Evolutionary conservation across 2,888 invertebrate genomes (phyloP).

Genomic region (Orchesellides sinensis): DNA sequence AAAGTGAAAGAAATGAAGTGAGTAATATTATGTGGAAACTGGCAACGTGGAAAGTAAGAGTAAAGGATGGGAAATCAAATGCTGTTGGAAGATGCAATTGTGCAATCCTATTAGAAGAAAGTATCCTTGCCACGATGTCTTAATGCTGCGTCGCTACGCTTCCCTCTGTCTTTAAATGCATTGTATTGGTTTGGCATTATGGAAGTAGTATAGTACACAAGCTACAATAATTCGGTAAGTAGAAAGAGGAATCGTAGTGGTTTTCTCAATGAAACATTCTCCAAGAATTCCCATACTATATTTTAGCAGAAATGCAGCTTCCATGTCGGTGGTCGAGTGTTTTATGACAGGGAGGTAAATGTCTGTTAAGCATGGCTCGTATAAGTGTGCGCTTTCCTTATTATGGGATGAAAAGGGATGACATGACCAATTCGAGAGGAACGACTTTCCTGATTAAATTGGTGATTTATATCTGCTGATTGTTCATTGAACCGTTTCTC

Average conservation of each 20-base stretch:
- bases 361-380: conserved; percentile 28
- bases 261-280: conserved; percentile 36
- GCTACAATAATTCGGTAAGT: conserved; percentile 7
- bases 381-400: conserved; percentile 19
- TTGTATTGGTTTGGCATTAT: conserved; percentile 36
- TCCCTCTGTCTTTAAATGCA: conserved; percentile 42
- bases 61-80: conserved; percentile 62
- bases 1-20: conserved; percentile 58
- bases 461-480: conserved; percentile 74
- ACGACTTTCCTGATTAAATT: conserved; percentile 74
- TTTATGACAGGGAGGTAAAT: conserved; percentile 57
- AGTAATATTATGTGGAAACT: conserved; percentile 62
- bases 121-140: conserved; percentile 49
- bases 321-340: conserved; percentile 54
- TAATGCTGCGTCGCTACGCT: conserved; percentile 63
- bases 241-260: conserved; percentile 27
- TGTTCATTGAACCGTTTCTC: conserved; percentile 71
- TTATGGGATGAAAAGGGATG: conserved; percentile 68
- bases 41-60: conserved; percentile 30
- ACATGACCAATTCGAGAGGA: conserved; percentile 71
- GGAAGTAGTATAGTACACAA: conserved; percentile 20
- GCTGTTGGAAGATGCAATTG: conserved; percentile 50
- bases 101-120: conserved; percentile 44
- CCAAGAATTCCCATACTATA: conserved; percentile 39
- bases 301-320: conserved; percentile 57